A percentile compares a stretch with the other conserved stretches of the same genome.
These are phyloP conservation scores for Actenoides lindsayi DNA, from an alignment of 2,113 vertebrate genomes.

Conservation along the genomic window DNA sequence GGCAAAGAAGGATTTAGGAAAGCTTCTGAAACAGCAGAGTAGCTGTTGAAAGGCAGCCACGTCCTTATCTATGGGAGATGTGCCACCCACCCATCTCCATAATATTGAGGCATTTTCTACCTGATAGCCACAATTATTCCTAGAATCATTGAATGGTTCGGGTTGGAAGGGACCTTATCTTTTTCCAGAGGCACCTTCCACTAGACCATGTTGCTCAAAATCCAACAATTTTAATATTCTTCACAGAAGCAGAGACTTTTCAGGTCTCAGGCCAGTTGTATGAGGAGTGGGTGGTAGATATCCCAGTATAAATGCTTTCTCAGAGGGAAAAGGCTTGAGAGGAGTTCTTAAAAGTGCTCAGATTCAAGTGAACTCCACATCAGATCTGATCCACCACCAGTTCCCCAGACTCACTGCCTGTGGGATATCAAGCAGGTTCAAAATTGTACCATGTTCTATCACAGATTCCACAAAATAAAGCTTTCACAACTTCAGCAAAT, in stretches of 20 bases:
- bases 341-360: neutral
- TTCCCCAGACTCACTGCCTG: neutral
- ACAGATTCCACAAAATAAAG: neutral
- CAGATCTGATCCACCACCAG: neutral
- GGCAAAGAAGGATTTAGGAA: neutral
- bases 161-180: neutral
- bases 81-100: neutral
- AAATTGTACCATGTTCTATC: neutral
- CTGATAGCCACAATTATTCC: neutral
- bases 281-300: neutral
- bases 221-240: neutral
- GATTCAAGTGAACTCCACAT: neutral
- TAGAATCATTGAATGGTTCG: neutral
- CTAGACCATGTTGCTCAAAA: neutral
- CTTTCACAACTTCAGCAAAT: neutral
- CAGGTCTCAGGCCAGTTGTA: neutral
- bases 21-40: neutral
- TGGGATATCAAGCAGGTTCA: neutral
- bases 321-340: neutral
- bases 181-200: neutral
- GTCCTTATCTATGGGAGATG: neutral
- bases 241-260: neutral
- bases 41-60: neutral
- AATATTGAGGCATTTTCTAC: neutral
- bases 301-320: neutral